These are phyloP conservation scores for Gymnothorax javanicus DNA, from an alignment of 2,797 vertebrate species.

Conservation along the genomic window DNA sequence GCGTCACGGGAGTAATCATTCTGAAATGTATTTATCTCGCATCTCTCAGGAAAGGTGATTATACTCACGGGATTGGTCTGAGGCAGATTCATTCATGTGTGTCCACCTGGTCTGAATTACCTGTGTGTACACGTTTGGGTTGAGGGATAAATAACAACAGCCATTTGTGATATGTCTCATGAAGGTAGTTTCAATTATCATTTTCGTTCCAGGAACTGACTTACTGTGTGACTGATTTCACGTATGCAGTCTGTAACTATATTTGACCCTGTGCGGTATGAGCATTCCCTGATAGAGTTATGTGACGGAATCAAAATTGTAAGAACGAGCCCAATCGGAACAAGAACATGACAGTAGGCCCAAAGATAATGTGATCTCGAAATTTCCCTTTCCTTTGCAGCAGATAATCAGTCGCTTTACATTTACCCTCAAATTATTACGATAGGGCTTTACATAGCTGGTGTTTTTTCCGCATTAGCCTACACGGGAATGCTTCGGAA, in stretches of 20 bases:
- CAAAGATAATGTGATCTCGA: not conserved
- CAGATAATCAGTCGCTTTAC: not conserved
- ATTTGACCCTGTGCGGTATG: not conserved
- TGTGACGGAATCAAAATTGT: not conserved
- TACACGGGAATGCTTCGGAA: not conserved
- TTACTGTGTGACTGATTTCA: not conserved
- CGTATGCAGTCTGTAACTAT: not conserved
- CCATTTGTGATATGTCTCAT: not conserved
- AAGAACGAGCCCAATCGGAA: not conserved
- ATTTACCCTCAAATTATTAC: not conserved
- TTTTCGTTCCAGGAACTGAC: not conserved
- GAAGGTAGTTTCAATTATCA: not conserved
- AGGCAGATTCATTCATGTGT: conserved; percentile 28
- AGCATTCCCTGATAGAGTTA: not conserved
- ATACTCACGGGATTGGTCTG: conserved; percentile 33
- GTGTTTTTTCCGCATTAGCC: not conserved
- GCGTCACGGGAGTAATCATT: conserved; percentile 55
- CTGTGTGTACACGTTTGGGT: conserved; percentile 2
- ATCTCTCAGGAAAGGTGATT: conserved; percentile 62
- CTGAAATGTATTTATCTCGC: conserved; percentile 53
- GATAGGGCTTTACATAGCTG: conserved; percentile 21
- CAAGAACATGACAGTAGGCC: not conserved
- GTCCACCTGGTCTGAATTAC: conserved; percentile 46
- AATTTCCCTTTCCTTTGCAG: not conserved
- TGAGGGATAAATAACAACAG: not conserved